phyloP scores from a whole-genome alignment of 2,888 invertebrate genomes.

The Netelia fuscicornis region DNA sequence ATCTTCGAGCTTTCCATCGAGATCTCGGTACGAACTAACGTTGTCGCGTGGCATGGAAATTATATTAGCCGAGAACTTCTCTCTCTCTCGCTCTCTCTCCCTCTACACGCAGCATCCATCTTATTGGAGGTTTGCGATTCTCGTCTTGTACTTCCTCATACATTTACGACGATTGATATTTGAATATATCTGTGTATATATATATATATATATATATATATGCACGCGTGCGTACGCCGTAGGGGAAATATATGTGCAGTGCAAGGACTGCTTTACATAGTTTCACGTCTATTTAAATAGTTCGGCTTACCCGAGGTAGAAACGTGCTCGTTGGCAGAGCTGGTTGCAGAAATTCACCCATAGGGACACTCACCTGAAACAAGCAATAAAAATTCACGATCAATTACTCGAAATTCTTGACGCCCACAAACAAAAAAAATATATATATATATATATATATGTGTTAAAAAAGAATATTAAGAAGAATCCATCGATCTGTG shows the following conservation, averaged over 20 bases:
- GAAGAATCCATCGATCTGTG: background rate
- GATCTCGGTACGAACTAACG: slow-evolving; percentile 8
- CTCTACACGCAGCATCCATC: slow-evolving; percentile 6
- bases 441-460: slow-evolving; percentile 19
- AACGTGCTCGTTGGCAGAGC: slow-evolving; percentile 62
- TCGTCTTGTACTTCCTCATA: background rate
- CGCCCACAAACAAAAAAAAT: slow-evolving; percentile 5
- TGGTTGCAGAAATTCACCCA: slow-evolving; percentile 66
- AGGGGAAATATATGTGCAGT: background rate
- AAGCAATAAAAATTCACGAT: slow-evolving; percentile 58
- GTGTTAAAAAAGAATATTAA: slow-evolving; percentile 33
- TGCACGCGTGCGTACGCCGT: background rate
- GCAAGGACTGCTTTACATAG: background rate
- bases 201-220: slow-evolving; percentile 1
- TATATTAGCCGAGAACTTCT: slow-evolving; percentile 23
- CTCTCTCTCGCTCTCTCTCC: slow-evolving; percentile 11
- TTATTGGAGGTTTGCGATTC: slow-evolving; percentile 9
- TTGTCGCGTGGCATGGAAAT: slow-evolving; percentile 28
- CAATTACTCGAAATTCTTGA: background rate
- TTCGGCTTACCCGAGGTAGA: slow-evolving; percentile 69
- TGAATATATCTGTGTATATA: slow-evolving; percentile 10
- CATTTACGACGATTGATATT: slow-evolving; percentile 5
- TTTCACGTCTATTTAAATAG: slow-evolving; percentile 52
- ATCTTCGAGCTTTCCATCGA: background rate
- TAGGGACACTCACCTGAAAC: slow-evolving; percentile 80